Evolutionary conservation across 2,888 invertebrate species (phyloP), one percentile per base, ranked within the genome.

Genomic region (Omphaloscelis lunosa): DNA sequence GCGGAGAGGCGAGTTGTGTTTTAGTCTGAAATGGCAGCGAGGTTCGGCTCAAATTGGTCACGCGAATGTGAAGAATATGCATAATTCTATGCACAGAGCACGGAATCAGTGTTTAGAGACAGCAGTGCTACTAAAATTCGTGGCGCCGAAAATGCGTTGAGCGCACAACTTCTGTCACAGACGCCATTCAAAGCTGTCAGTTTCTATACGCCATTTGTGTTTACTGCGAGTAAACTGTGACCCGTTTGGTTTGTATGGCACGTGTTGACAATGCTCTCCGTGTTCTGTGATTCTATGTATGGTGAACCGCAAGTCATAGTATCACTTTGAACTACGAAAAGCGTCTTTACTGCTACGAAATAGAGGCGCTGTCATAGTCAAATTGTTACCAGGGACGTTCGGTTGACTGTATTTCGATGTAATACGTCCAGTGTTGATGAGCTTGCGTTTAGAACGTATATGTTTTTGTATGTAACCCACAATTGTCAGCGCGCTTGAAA

Each of bases 371-470:
- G 17, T 53, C 6, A 15, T 68, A 29, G 17, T 45, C 5, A 67
- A 53, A 29, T 51, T 63, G 63, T 81, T 73, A 53, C 23, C 12
- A 34, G 45, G 7, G 27, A 59, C 23, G 23, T n/a, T n/a, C 53
- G 45, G 34, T 61, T 59, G 65, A 45, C 65, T 34, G 34, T 61
- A 65, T 51, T 45, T 27, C 11, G n/a, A 39, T 59, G 11, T 65
- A 41, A 71, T 62, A 53, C 78, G 78, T 75, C 82, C 78, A 81
- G 45, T 75, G 75, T 79, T 45, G 9, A 66, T 59, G 58, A 78
- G 78, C 75, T 78, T 81, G 51, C 34, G 53, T 66, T 75, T 66
- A 75, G 11, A 59, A 59, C 39, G 29, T 29, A 9, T n/a, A 3
- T 66, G n/a, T 9, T 68, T 79, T 53, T 48, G 12, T 39, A 39